A percentile compares a stretch with the other conserved stretches of the same genome.
These are phyloP conservation scores for Zaprionus nigranus DNA, from an alignment of 1,140 invertebrate genomes.

Conservation along the genomic window DNA sequence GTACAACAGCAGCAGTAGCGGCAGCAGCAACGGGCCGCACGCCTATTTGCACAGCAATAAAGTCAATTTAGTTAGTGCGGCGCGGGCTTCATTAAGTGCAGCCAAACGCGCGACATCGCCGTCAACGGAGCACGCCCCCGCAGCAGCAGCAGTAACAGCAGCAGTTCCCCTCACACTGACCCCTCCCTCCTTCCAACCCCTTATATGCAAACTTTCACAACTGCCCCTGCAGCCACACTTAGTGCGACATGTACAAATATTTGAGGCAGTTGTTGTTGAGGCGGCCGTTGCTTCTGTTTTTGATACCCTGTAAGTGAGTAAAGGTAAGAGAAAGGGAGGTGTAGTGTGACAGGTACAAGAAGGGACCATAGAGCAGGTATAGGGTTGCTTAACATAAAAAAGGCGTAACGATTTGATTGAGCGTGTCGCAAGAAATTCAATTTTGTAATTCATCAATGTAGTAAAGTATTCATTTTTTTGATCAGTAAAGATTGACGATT, in stretches of 20 bases:
- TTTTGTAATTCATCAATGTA: no score
- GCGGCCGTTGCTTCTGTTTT: constrained; percentile 10
- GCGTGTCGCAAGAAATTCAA: no score
- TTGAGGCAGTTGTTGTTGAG: constrained; percentile 31
- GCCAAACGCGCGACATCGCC: constrained; percentile 66
- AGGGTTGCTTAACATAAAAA: no score
- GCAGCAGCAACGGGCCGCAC: constrained; percentile 19
- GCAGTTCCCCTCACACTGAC: background rate
- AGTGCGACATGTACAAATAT: constrained; percentile 58
- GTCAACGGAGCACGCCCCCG: constrained; percentile 39
- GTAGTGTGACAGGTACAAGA: no score
- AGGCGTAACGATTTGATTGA: no score
- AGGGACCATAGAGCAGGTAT: no score
- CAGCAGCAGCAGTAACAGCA: background rate
- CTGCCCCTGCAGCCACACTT: constrained; percentile 47
- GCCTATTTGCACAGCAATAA: constrained; percentile 80
- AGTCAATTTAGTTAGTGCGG: constrained; percentile 74
- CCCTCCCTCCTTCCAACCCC: background rate
- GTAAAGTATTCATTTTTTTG: no score
- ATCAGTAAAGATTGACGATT: no score
- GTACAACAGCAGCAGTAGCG: constrained; percentile 19
- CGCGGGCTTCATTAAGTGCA: constrained; percentile 75
- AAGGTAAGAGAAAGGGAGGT: background rate
- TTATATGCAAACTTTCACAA: background rate
- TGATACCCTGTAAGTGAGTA: background rate